phyloP scores from a whole-genome alignment of 2,797 vertebrate genomes.

The Geotrypetes seraphini region DNA sequence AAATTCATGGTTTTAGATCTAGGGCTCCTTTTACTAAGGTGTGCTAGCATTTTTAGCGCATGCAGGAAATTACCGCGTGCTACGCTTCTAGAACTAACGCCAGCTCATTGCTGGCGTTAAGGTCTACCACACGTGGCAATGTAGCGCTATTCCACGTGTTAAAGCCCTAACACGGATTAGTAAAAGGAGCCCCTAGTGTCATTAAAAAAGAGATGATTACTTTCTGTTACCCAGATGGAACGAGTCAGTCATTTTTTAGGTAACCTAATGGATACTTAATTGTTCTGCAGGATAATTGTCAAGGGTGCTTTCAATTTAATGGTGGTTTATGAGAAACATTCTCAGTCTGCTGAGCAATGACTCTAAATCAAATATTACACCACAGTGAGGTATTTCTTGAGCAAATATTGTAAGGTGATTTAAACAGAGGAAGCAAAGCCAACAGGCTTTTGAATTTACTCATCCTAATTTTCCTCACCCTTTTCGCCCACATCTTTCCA shows the following conservation, averaged over 20 bases:
- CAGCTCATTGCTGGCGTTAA: too few relatives aligned
- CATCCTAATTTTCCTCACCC: neutral
- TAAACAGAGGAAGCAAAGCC: neutral
- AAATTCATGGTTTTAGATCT: too few relatives aligned
- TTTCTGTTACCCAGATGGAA: neutral
- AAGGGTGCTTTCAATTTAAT: neutral
- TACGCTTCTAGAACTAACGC: too few relatives aligned
- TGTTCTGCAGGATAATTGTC: constrained; percentile 2
- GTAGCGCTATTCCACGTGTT: too few relatives aligned
- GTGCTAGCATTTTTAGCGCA: too few relatives aligned
- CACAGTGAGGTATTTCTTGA: neutral
- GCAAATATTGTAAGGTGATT: neutral
- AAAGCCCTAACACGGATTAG: too few relatives aligned
- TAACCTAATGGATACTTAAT: constrained; percentile 18
- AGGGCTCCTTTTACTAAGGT: too few relatives aligned
- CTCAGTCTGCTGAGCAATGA: neutral
- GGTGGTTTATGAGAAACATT: neutral
- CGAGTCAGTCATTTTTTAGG: neutral
- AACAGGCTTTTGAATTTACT: neutral
- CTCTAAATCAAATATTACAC: constrained; percentile 1
- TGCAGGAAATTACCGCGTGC: too few relatives aligned
- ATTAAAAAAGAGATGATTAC: neutral
- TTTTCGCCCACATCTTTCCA: neutral
- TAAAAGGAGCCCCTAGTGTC: too few relatives aligned
- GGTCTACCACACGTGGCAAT: too few relatives aligned